Evolutionary conservation across 1,140 invertebrate species (phyloP).

Genomic region (Batillaria attramentaria): DNA sequence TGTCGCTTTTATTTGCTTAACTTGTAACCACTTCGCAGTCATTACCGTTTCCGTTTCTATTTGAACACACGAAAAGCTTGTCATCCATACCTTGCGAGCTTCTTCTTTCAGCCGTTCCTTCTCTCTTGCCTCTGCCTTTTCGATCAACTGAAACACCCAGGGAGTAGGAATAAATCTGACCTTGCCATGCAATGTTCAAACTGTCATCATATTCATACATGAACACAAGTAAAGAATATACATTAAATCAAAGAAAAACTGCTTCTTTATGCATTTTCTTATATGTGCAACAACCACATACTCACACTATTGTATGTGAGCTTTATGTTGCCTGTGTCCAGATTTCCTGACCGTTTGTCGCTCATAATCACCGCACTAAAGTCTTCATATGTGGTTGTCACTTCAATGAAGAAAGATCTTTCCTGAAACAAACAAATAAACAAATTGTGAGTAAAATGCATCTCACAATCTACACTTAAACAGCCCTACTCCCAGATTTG

Average conservation of each 20-base stretch:
- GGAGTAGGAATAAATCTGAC: too few species aligned
- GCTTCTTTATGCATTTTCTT: background rate
- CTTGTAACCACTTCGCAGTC: too few species aligned
- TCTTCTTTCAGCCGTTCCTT: slow-evolving; percentile 96
- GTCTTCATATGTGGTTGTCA: slow-evolving; percentile 93
- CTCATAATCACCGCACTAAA: slow-evolving; percentile 97
- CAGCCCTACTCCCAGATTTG: background rate
- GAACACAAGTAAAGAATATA: background rate
- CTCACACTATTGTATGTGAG: slow-evolving; percentile 91
- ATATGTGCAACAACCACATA: background rate
- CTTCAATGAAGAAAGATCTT: slow-evolving; percentile 89
- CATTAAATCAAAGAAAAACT: background rate
- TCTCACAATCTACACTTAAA: background rate
- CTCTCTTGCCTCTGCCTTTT: slow-evolving; percentile 86
- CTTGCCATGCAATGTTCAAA: too few species aligned
- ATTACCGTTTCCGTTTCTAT: too few species aligned
- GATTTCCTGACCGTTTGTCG: slow-evolving; percentile 90
- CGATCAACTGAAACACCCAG: slow-evolving; percentile 69
- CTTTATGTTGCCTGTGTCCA: slow-evolving; percentile 98
- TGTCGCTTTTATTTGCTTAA: too few species aligned
- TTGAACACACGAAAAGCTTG: background rate
- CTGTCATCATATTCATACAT: background rate
- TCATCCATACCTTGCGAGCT: slow-evolving; percentile 79
- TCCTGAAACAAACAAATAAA: slow-evolving; percentile 73
- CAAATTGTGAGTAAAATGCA: background rate